Base-by-base conservation (phyloP, 2,888 invertebrate species). In the Pharmacophagus antenor region DNA sequence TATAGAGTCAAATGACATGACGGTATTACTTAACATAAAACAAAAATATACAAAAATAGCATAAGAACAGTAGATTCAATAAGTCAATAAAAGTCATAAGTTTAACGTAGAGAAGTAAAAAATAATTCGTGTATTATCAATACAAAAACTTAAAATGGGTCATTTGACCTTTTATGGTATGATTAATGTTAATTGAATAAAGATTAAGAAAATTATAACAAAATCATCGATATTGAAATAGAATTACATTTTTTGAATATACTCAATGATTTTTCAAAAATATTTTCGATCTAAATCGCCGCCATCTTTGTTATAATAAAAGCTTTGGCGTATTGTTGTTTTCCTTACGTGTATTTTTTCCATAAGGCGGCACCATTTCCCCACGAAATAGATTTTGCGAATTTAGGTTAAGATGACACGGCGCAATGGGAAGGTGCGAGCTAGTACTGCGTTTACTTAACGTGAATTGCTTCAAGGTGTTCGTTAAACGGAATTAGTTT, bases 261-360 rank as follows among this genome's bases (percentile, higher is more conserved):
- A 15, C 1, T 2, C 37, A 8, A 4, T 37, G 37, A 37, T 37
- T n/a, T n/a, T 5, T 15, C 15, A 37, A 37, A 37, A n/a, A 27
- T 20, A 46, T 25, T 46, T 21, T 27, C 31, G 31, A 56, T 48
- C 55, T 47, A 58, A 52, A 52, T 31, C 47, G n/a, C 10, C 52
- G 37, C 47, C 27, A 47, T 58, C 58, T 58, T 52, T 58, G 58
- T 58, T 58, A 47, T 52, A 51, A 47, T 37, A 22, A 22, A 58
- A 58, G 46, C 18, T 47, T 37, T 37, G 27, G 52, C 47, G 46
- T 47, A 58, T 51, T 50, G 31, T 37, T 23, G 37, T 52, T 50
- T 57, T 57, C 44, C 46, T 47, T 52, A 37, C 31, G 52, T 58
- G 46, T 57, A 44, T 47, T 51, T 58, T n/a, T 58, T 58, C 46